A percentile compares a stretch with the other conserved stretches of the same genome.
phyloP scores from a whole-genome alignment of 2,888 invertebrate genomes.

The Empis livida region DNA sequence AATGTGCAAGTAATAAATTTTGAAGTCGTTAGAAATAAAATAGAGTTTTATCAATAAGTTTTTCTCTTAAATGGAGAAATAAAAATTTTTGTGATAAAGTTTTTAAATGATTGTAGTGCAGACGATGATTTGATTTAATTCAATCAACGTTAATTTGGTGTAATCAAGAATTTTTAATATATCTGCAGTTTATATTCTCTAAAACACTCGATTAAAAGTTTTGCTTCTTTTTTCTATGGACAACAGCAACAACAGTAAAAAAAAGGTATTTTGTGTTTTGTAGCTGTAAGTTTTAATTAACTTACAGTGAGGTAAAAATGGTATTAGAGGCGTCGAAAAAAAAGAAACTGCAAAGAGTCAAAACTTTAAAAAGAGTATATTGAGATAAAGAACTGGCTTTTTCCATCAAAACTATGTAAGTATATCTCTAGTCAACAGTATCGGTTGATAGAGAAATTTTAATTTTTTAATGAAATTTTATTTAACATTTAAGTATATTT shows the following conservation, averaged over 20 bases:
- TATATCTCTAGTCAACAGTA: slow-evolving; percentile 42
- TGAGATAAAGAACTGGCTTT: slow-evolving; percentile 6
- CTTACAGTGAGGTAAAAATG: slow-evolving; percentile 25
- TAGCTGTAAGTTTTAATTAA: slow-evolving; percentile 22
- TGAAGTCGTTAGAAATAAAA: too few relatives aligned
- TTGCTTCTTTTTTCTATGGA: slow-evolving; percentile 3
- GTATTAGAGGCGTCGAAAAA: background rate
- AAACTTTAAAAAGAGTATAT: slow-evolving; percentile 5
- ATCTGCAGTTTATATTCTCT: background rate
- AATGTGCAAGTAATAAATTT: too few relatives aligned
- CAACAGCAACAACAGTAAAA: background rate
- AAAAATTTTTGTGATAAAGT: background rate
- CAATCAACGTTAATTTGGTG: too few relatives aligned
- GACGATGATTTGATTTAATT: too few relatives aligned
- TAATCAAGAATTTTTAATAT: too few relatives aligned
- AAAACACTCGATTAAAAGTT: slow-evolving; percentile 9
- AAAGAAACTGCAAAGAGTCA: too few relatives aligned
- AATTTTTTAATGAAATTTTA: slow-evolving; percentile 11
- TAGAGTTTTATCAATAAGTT: too few relatives aligned
- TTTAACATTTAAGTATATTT: slow-evolving; percentile 13
- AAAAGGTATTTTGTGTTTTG: slow-evolving; percentile 14
- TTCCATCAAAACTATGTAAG: slow-evolving; percentile 29
- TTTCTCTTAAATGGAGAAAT: background rate
- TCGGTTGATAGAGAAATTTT: slow-evolving; percentile 39
- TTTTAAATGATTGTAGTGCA: too few relatives aligned